Evolutionary conservation across 2,797 vertebrate species (phyloP).

Genomic region (Anableps anableps): DNA sequence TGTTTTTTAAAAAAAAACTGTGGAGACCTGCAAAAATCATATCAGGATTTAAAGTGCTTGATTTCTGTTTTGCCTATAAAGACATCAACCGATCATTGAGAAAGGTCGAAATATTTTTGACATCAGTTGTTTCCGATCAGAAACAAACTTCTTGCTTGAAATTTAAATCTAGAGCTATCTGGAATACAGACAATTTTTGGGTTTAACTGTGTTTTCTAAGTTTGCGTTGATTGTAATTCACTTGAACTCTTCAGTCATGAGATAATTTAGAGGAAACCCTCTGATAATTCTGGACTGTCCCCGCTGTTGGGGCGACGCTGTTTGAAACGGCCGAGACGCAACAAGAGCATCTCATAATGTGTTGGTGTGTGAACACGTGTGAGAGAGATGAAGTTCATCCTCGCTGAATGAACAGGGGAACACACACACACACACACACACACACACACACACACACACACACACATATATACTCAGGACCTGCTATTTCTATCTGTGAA

Average conservation of each 20-base stretch:
- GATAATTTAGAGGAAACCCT: constrained; percentile 53
- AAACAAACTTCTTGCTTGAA: neutral
- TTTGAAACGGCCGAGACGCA: constrained; percentile 25
- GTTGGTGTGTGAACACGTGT: constrained; percentile 42
- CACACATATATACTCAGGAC: constrained; percentile 9
- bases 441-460: constrained; percentile 14
- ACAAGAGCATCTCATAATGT: constrained; percentile 15
- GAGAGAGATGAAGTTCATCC: constrained; percentile 42
- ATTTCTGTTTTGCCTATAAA: neutral
- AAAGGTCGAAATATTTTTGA: neutral
- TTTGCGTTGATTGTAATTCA: constrained; percentile 1
- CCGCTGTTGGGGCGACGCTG: constrained; percentile 34
- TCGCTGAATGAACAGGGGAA: constrained; percentile 34
- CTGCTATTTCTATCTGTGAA: constrained; percentile 60
- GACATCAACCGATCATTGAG: neutral
- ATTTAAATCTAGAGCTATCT: neutral
- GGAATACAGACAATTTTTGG: neutral
- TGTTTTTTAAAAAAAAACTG: neutral
- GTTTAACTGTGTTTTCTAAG: neutral
- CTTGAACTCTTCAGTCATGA: constrained; percentile 38
- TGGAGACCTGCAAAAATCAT: neutral
- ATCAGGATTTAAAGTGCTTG: neutral
- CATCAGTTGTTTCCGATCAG: neutral
- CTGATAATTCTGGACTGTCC: constrained; percentile 23
- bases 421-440: constrained; percentile 22